phyloP scores from a whole-genome alignment of 2,113 vertebrate species.

The Sakesphorus luctuosus region DNA sequence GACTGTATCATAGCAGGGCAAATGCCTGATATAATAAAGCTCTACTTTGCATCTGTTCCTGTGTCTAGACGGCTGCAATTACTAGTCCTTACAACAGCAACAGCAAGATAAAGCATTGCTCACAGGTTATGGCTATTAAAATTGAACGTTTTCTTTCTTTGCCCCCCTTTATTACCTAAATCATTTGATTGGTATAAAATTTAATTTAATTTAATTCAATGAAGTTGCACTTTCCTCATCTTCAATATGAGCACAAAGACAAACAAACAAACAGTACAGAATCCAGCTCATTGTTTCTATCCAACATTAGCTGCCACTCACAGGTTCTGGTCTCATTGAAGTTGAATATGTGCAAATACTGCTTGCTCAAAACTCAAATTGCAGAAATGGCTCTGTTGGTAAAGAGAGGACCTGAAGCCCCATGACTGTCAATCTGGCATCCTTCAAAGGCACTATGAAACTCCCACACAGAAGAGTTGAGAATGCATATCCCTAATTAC shows the following conservation, averaged over 20 bases:
- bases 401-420: background rate
- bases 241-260: conserved; percentile 19
- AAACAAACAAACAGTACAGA: conserved; percentile 42
- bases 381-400: background rate
- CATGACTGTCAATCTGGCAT: background rate
- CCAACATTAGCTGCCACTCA: conserved; percentile 12
- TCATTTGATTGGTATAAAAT: conserved; percentile 71
- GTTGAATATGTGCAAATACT: conserved; percentile 39
- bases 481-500: background rate
- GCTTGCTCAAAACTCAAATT: background rate
- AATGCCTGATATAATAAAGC: conserved; percentile 86
- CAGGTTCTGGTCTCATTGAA: background rate
- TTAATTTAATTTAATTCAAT: conserved; percentile 73
- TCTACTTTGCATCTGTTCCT: conserved; percentile 87
- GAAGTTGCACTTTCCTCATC: conserved; percentile 62
- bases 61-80: conserved; percentile 83
- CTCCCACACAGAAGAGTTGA: background rate
- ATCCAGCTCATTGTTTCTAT: conserved; percentile 50
- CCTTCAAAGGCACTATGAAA: background rate
- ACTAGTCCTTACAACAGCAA: conserved; percentile 69
- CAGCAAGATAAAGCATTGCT: conserved; percentile 60
- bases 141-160: conserved; percentile 67
- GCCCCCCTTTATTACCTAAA: conserved; percentile 69
- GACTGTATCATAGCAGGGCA: conserved; percentile 86
- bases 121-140: conserved; percentile 71